A percentile compares a stretch with the other conserved stretches of the same genome.
Conservation (phyloP, 1,140 invertebrate genomes). For the Apis mellifera region Amel_HAv3.1 CM009939.2:5217501-5218000, state of each 20-base stretch:
- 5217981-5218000: constrained; percentile 25
- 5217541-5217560: not conserved
- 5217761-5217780: constrained; percentile 74
- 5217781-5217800: constrained; percentile 61
- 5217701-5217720: constrained; percentile 23
- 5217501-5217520: too few relatives aligned
- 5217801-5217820: constrained; percentile 1
- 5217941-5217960: constrained; percentile 51
- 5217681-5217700: constrained; percentile 8
- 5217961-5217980: not conserved
- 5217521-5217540: not conserved
- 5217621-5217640: constrained; percentile 44
- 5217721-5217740: constrained; percentile 53
- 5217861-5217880: constrained; percentile 5
- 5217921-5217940: constrained; percentile 30
- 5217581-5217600: constrained; percentile 61
- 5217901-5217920: constrained; percentile 50
- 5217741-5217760: constrained; percentile 66
- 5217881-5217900: constrained; percentile 44
- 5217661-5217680: not conserved
- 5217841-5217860: constrained; percentile 18
- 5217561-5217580: not conserved
- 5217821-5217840: not conserved
- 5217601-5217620: constrained; percentile 48
- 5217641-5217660: not conserved